Conservation (phyloP, 2,888 invertebrate genomes). For the Eumacrocentrus americanus region DNA sequence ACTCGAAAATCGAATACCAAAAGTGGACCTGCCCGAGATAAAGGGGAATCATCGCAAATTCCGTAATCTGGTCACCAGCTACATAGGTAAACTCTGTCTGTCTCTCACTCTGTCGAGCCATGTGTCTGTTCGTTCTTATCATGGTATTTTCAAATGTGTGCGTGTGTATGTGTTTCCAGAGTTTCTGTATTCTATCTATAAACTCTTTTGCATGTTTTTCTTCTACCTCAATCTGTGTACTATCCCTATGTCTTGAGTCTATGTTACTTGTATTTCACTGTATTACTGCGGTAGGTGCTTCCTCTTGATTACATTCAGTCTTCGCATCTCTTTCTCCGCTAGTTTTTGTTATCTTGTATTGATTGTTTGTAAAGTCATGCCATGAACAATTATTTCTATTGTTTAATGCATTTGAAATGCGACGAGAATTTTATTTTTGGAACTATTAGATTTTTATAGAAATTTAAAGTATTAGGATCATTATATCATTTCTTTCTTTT, state of each 20-base stretch:
- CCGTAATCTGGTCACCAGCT: constrained; percentile 98
- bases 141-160: constrained; percentile 20
- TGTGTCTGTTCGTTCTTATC: constrained; percentile 41
- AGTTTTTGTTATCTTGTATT: neutral
- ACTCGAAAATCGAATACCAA: constrained; percentile 53
- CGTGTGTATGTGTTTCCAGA: constrained; percentile 26
- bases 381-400: too few species aligned
- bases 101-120: constrained; percentile 49
- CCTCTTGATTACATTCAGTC: too few species aligned
- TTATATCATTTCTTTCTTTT: too few species aligned
- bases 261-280: neutral
- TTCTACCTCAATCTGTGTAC: neutral
- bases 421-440: neutral
- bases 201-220: neutral
- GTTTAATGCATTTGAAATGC: neutral
- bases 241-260: neutral
- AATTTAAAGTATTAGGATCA: too few species aligned
- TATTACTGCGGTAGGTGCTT: too few species aligned
- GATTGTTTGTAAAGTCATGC: neutral
- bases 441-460: too few species aligned
- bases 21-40: constrained; percentile 98
- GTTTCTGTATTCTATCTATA: neutral
- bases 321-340: neutral
- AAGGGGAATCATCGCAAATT: constrained; percentile 99
- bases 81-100: constrained; percentile 83